Evolutionary conservation across 2,888 invertebrate species (phyloP), one percentile per base, ranked within the genome.

Genomic region (Enchytraeus crypticus): DNA sequence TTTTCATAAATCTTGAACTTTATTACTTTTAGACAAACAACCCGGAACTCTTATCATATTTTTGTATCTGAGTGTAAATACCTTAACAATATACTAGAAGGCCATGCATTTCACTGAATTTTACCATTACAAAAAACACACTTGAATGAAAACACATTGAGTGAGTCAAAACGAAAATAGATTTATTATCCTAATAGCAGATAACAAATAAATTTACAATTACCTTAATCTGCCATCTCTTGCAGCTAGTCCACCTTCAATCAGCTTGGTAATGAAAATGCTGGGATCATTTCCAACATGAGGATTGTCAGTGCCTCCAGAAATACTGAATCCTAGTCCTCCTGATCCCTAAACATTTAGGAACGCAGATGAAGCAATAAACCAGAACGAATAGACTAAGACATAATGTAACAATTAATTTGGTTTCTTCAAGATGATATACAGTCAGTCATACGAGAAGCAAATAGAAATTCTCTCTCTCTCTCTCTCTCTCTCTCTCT

Each of bases 261-360:
- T 95, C 72, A 96, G 85, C 82, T 97, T 96, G 66, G 97, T 97
- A 82, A 98, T 93, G 82, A 92, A 96, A 81, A 98, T 95, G 77
- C 91, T 88, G 64, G 92, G 87, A 80, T 81, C 81, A 33, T 79
- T 76, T 11, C 74, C 79, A 29, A 79, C 72, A 80, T 95, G 93
- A 21, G 96, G 96, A 83, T 95, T 96, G 82, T 97, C 96, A 27
- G 89, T 89, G 71, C 96, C 97, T 57, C 97, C 98, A 62, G 97
- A 96, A 81, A 98, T 98, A 79, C 93, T 95, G 84, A 97, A 96
- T 30, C 96, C 96, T 67, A 98, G 85, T 18, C 97, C 97, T n/a
- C 92, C 88, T 65, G 87, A 87, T 59, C 91, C 90, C 69, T 69
- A 54, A 11, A 5, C 18, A 18, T 11, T 11, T 8, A 38, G 18